A percentile compares a stretch with the other conserved stretches of the same genome.
Conservation (phyloP, 2,888 invertebrate genomes). For the Aplocera efformata region DNA sequence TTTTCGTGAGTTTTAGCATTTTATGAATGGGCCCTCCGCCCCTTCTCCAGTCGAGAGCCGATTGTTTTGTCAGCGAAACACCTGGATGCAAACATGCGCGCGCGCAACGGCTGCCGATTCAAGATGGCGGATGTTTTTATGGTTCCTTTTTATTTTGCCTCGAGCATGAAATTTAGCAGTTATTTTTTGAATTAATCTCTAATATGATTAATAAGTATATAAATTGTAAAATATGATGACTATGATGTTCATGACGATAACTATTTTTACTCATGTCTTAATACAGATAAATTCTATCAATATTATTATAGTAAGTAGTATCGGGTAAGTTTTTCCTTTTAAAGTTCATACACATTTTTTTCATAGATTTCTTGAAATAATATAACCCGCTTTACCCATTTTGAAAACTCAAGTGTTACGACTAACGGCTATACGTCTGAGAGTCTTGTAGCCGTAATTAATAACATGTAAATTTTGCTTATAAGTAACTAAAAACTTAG, state of each 20-base stretch:
- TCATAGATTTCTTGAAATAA: too few relatives aligned
- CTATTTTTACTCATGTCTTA: too few relatives aligned
- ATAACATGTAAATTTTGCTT: too few relatives aligned
- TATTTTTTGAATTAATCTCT: constrained; percentile 26
- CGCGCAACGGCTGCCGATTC: constrained; percentile 58
- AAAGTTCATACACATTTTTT: too few relatives aligned
- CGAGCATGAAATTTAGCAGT: constrained; percentile 32
- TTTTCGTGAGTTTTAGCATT: constrained; percentile 65
- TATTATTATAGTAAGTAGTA: too few relatives aligned
- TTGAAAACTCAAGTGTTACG: too few relatives aligned
- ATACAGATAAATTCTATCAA: too few relatives aligned
- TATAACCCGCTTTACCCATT: too few relatives aligned
- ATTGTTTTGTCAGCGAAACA: constrained; percentile 79
- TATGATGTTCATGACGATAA: background rate
- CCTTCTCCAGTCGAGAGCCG: constrained; percentile 65
- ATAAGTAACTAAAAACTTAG: too few relatives aligned
- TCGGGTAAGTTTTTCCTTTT: too few relatives aligned
- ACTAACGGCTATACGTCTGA: too few relatives aligned
- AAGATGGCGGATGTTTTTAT: constrained; percentile 54
- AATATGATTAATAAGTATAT: constrained; percentile 22
- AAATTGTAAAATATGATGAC: background rate
- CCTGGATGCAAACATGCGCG: constrained; percentile 72
- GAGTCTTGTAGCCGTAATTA: too few relatives aligned
- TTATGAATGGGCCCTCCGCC: constrained; percentile 71
- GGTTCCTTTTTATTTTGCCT: constrained; percentile 33